Evolutionary conservation across 2,888 invertebrate genomes (phyloP), one percentile per base, ranked within the genome.

Genomic region (Spialia ferax): DNA sequence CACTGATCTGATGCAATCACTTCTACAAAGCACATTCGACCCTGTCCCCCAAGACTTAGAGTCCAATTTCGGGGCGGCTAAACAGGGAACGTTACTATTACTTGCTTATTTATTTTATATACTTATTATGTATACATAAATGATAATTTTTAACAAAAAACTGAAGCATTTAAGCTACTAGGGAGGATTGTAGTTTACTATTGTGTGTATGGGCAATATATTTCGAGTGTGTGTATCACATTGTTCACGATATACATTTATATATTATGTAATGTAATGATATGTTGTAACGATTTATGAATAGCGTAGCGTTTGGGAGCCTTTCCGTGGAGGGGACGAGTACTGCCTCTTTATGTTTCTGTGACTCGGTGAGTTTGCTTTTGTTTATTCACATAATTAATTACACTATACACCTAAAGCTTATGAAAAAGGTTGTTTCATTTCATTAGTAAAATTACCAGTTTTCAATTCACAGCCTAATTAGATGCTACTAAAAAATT

Each of bases 161-260:
- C 57, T 65, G 65, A 65, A 85, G 91, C 91, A 91, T 91, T 91
- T 91, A 91, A 85, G 84, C 80, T 84, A 85, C 82, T 78, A 80
- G 83, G 80, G 81, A 77, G 82, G 81, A 81, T 77, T 77, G 81
- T 84, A 81, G 83, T 84, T 77, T 78, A 69, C 75, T 55, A 52
- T 22, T 75, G 75, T 76, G 74, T 77, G 76, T 77, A 75, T 79
- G 78, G 73, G 66, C 70, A 73, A 73, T 79, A 70, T 78, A 81
- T 85, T 75, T 57, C 50, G 59, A 48, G 75, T 74, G 75, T 75
- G 75, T 75, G 74, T 75, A 78, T 71, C 71, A 69, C 70, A 63
- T 69, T 70, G 74, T 76, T 74, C 71, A 71, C 66, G 67, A 38
- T 59, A 69, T 75, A 74, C 76, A 75, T 73, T 74, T 75, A 74